These are phyloP conservation scores for Cnemophilus loriae DNA, from an alignment of 2,113 vertebrate genomes.

Conservation along the genomic window DNA sequence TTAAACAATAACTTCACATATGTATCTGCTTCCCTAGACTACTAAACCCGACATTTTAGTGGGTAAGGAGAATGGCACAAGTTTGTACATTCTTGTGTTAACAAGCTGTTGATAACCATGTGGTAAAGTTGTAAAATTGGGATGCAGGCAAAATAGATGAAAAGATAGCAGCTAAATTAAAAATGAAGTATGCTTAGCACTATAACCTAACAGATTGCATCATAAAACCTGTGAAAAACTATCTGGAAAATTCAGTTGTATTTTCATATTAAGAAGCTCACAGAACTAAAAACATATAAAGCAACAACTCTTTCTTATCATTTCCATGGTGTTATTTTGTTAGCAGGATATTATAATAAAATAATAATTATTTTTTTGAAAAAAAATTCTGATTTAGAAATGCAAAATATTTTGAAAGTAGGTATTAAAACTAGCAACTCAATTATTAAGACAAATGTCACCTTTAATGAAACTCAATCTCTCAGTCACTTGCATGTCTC, in stretches of 20 bases:
- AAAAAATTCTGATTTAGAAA: background rate
- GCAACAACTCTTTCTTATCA: background rate
- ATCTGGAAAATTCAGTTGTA: background rate
- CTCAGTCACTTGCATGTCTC: background rate
- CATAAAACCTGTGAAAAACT: background rate
- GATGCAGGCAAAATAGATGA: background rate
- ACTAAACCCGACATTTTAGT: background rate
- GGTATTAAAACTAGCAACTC: background rate
- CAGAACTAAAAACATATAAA: background rate
- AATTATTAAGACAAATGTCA: background rate
- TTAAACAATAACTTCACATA: background rate
- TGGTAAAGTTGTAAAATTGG: background rate
- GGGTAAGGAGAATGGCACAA: background rate
- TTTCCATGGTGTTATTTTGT: background rate
- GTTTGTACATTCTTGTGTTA: background rate
- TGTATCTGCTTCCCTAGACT: background rate
- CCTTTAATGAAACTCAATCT: background rate
- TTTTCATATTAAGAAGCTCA: background rate
- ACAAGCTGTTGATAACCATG: background rate
- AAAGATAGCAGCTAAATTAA: background rate
- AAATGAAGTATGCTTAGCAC: background rate
- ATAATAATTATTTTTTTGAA: background rate
- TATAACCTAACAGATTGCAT: rapidly evolving
- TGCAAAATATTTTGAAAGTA: background rate
- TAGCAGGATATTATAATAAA: background rate